Evolutionary conservation across 2,888 invertebrate genomes (phyloP), one percentile per base, ranked within the genome.

Genomic region (Tribolium freemani): DNA sequence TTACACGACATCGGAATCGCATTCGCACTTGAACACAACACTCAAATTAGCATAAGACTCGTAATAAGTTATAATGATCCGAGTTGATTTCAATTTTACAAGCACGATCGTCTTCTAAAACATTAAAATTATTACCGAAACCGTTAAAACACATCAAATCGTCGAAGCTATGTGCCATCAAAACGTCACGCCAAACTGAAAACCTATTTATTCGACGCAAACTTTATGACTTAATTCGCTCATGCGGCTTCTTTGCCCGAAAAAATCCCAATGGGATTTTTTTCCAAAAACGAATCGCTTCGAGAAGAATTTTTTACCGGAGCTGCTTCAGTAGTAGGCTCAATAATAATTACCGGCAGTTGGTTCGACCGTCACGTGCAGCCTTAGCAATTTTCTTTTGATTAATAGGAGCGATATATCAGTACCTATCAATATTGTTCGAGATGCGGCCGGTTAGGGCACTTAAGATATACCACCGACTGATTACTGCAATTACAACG

Each of bases 1-100:
- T 79, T 77, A 77, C 78, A 76, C 69, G 79, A 76, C 79, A 73
- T 73, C 69, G 71, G 73, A 64, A 73, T 73, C 73, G 73, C 67
- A 77, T 76, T 79, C 74, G 73, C 76, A 73, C 73, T 70, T 73
- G 73, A 67, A 64, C 48, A 70, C 50, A 44, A 26, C 67, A 74
- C 73, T 75, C 72, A 75, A 78, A 78, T 79, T 77, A 77, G 75
- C 74, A 76, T 76, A 67, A 63, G 64, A 69, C 57, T 71, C 69
- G 63, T 69, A 73, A 76, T 74, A 69, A 68, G 56, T 76, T 75
- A 76, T 74, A 76, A 72, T 69, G 73, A 56, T 10, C 10, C 56
- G 67, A 74, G 75, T 71, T 77, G 73, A 76, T 76, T 78, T 76
- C 74, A 71, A 77, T 76, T 78, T 76, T 78, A 77, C 74, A 71